These are phyloP conservation scores for Cepaea hortensis DNA, from an alignment of 2,888 invertebrate species.

Conservation along the genomic window DNA sequence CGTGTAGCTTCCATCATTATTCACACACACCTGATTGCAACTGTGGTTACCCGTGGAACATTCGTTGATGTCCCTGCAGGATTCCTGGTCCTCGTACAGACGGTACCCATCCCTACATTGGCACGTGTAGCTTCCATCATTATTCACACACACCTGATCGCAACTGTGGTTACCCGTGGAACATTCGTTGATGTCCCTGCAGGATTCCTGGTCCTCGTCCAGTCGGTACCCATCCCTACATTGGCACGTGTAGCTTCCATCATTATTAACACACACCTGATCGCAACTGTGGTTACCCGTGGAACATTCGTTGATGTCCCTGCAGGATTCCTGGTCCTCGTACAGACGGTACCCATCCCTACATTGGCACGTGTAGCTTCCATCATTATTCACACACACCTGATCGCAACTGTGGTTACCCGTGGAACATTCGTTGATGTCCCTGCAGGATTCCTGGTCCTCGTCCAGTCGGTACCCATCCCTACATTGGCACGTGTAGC, in stretches of 20 bases:
- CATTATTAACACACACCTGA: constrained; percentile 73
- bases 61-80: constrained; percentile 30
- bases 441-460: constrained; percentile 8
- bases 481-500: constrained; percentile 67
- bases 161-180: background rate
- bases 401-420: background rate
- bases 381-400: background rate
- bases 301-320: constrained; percentile 31
- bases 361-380: constrained; percentile 18
- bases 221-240: constrained; percentile 66
- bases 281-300: background rate
- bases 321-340: background rate
- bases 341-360: background rate
- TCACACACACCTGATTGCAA: constrained; percentile 2
- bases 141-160: background rate
- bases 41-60: background rate
- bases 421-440: constrained; percentile 36
- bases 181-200: constrained; percentile 40
- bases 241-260: constrained; percentile 73
- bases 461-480: constrained; percentile 62
- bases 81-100: background rate
- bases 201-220: background rate
- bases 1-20: background rate
- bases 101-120: constrained; percentile 4
- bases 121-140: constrained; percentile 5